Evolutionary conservation across 1,140 invertebrate genomes (phyloP), one percentile per base, ranked within the genome.

Genomic region (Drosophila tropicalis): DNA sequence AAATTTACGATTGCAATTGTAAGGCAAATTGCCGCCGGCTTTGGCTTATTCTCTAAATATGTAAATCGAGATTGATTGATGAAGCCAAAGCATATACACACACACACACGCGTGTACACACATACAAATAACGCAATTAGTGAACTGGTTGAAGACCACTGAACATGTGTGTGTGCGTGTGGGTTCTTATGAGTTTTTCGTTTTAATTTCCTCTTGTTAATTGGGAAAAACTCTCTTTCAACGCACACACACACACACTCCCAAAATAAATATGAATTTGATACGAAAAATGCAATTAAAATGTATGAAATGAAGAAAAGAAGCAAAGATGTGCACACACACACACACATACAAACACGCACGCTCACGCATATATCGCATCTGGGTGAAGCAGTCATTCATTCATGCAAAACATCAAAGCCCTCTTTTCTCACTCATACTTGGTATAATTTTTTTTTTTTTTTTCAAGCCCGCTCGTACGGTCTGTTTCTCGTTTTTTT

Each of bases 381-480:
- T 13, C 44, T 51, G 77, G 68, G 62, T 70, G 72, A 67, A 58
- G n/a, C n/a, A 13, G n/a, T 36, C 60, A 44, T 25, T 73, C 83
- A 87, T 82, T 83, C 83, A 86, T 82, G 83, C 83, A 86, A 86
- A 87, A 86, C 83, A 83, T 86, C 83, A 86, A 86, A 83, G 83
- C 55, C 39, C 61, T 57, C 44, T 10, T 10, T 22, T 51, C 44
- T 51, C 44, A 51, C 44, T 51, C 44, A 22, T 10, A 29, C 29
- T 29, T 29, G 29, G 29, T 29, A 29, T n/a, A n/a, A n/a, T n/a
- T 25, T 25, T 4, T 29, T 29, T 29, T 29, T 25, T 25, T 25
- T 25, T 29, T 6, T 6, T 29, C 29, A 5, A 1, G 29, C 29
- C 29, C 5, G 9, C 19, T 7, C 44, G 3, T 51, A 9, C 7